phyloP scores from a whole-genome alignment of 2,113 vertebrate genomes.

The Pseudois nayaur region DNA sequence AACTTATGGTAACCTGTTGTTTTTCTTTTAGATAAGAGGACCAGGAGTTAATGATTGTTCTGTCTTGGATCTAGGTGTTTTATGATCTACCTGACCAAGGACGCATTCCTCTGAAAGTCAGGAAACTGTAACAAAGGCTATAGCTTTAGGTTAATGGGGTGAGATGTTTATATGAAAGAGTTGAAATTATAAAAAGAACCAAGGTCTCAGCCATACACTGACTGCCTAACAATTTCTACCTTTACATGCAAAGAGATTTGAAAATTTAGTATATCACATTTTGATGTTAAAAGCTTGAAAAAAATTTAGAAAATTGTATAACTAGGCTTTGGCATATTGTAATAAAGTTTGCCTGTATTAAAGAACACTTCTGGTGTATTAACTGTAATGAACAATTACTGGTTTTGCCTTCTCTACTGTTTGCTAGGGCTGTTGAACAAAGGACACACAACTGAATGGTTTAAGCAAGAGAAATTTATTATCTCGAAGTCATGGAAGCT shows the following conservation, averaged over 20 bases:
- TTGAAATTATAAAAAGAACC: neutral
- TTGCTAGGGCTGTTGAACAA: neutral
- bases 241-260: neutral
- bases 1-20: neutral
- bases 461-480: neutral
- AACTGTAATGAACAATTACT: neutral
- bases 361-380: neutral
- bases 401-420: neutral
- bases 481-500: neutral
- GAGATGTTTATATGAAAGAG: neutral
- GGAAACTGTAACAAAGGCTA: neutral
- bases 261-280: neutral
- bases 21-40: neutral
- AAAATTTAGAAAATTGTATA: neutral
- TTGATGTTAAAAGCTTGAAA: neutral
- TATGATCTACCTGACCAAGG: neutral
- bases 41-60: neutral
- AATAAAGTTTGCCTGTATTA: neutral
- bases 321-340: neutral
- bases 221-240: neutral
- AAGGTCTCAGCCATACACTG: neutral
- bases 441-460: neutral
- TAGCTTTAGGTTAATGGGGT: neutral
- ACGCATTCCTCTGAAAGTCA: neutral
- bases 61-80: neutral